A percentile compares a stretch with the other conserved stretches of the same genome.
These are phyloP conservation scores for Antheraea mylitta DNA, from an alignment of 1,140 invertebrate species.

Conservation along the genomic window DNA sequence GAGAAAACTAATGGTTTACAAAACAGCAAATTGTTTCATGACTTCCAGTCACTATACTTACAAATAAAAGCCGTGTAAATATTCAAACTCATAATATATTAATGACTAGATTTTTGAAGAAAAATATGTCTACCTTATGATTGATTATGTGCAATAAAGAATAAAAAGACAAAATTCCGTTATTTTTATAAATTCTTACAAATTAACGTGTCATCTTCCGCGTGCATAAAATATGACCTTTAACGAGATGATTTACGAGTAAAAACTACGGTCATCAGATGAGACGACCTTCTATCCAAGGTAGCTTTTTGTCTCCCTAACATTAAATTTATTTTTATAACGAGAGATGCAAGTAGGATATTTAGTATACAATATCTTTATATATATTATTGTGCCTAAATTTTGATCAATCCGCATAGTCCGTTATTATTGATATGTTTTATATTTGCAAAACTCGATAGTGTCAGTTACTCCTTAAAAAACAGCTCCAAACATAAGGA, in stretches of 20 bases:
- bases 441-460: too few relatives aligned
- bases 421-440: too few relatives aligned
- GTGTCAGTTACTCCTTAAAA: too few relatives aligned
- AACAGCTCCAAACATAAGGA: not conserved
- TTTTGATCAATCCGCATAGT: too few relatives aligned
- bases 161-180: not conserved
- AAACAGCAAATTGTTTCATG: too few relatives aligned
- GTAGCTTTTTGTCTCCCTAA: constrained; percentile 1
- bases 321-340: not conserved
- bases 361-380: not conserved
- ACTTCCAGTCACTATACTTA: too few relatives aligned
- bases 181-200: not conserved
- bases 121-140: not conserved
- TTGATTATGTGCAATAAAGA: not conserved
- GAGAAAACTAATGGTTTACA: too few relatives aligned
- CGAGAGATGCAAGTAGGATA: not conserved
- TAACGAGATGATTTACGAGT: not conserved
- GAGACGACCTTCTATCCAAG: not conserved
- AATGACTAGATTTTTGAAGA: too few relatives aligned
- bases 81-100: too few relatives aligned
- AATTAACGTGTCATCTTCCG: constrained; percentile 1
- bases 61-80: too few relatives aligned
- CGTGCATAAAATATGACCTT: not conserved
- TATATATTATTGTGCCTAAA: not conserved
- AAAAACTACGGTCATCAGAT: not conserved